Evolutionary conservation across 2,888 invertebrate species (phyloP).

Genomic region (Taphrorychus bicolor): DNA sequence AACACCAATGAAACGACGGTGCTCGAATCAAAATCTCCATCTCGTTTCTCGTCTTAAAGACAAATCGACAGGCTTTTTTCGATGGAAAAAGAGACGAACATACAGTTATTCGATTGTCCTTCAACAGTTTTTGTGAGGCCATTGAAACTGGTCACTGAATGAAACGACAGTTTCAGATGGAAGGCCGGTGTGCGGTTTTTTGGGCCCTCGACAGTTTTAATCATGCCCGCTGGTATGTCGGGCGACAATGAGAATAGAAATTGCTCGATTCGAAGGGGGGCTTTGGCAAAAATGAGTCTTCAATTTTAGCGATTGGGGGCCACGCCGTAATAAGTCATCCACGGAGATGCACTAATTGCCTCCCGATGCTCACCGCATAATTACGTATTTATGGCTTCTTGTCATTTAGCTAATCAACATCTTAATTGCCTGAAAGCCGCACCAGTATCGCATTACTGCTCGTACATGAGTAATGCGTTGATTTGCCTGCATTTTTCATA

Average conservation of each 20-base stretch:
- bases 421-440: slow-evolving; percentile 1
- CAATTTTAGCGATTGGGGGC: too few relatives aligned
- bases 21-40: not conserved
- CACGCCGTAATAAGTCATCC: too few relatives aligned
- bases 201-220: slow-evolving; percentile 24
- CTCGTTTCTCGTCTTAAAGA: not conserved
- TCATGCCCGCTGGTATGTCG: slow-evolving; percentile 25
- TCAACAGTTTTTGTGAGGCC: slow-evolving; percentile 10
- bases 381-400: too few relatives aligned
- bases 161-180: slow-evolving; percentile 31
- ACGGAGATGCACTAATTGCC: not conserved
- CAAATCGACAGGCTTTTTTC: not conserved
- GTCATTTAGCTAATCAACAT: not conserved
- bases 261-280: slow-evolving; percentile 18
- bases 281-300: too few relatives aligned
- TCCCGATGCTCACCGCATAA: too few relatives aligned
- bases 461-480: not conserved
- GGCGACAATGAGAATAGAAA: slow-evolving; percentile 17
- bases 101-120: slow-evolving; percentile 13
- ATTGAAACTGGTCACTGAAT: slow-evolving; percentile 24
- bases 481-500: not conserved
- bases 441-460: too few relatives aligned
- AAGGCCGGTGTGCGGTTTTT: slow-evolving; percentile 17
- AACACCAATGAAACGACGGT: too few relatives aligned
- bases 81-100: not conserved